These are phyloP conservation scores for Ischnura elegans DNA, from an alignment of 2,888 invertebrate genomes.

Conservation along the genomic window DNA sequence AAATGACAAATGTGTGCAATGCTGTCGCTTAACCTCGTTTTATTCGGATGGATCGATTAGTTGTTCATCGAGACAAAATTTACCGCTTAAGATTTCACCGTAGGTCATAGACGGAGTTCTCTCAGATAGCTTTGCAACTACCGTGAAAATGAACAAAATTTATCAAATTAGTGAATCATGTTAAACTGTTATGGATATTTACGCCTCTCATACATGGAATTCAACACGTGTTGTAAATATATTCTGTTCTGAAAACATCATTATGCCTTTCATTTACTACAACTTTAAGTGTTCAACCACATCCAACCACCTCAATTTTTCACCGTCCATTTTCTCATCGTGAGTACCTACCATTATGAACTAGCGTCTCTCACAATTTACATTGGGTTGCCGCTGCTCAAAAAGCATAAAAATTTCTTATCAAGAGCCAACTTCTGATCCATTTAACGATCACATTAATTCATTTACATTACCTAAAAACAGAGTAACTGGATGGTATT, in stretches of 20 bases:
- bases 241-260: slow-evolving; percentile 32
- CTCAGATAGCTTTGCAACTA: background rate
- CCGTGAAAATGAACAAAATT: background rate
- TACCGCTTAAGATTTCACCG: background rate
- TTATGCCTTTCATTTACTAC: slow-evolving; percentile 15
- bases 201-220: slow-evolving; percentile 19
- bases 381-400: too few relatives aligned
- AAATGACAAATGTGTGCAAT: background rate
- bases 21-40: background rate
- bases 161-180: background rate
- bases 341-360: too few relatives aligned
- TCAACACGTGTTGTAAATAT: slow-evolving; percentile 45
- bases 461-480: too few relatives aligned
- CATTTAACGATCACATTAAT: too few relatives aligned
- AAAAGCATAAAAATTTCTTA: too few relatives aligned
- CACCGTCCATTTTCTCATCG: too few relatives aligned
- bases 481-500: too few relatives aligned
- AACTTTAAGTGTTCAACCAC: background rate
- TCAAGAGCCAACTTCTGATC: too few relatives aligned
- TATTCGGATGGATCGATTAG: background rate
- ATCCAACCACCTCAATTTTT: too few relatives aligned
- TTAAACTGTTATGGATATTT: slow-evolving; percentile 2
- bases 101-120: too few relatives aligned
- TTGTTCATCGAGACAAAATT: background rate
- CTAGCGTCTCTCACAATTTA: too few relatives aligned